phyloP scores from a whole-genome alignment of 2,888 invertebrate genomes.

The Silvanus unidentatus region DNA sequence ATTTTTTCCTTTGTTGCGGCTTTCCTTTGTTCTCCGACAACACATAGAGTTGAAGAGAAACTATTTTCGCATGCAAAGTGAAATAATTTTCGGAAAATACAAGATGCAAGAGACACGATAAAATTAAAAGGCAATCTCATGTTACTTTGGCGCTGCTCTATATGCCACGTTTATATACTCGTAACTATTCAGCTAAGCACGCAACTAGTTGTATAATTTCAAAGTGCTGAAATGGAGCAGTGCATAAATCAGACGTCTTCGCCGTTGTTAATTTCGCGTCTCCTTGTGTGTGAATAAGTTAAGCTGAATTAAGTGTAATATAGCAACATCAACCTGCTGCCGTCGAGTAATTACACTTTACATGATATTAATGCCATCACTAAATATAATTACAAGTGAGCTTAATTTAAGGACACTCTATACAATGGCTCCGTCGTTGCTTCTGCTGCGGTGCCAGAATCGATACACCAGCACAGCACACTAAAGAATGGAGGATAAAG shows the following conservation, averaged over 20 bases:
- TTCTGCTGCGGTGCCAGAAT: too few relatives aligned
- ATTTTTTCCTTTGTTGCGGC: too few relatives aligned
- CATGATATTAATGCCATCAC: slow-evolving; percentile 23
- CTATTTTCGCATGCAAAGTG: too few relatives aligned
- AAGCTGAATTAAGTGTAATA: slow-evolving; percentile 23
- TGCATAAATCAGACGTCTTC: slow-evolving; percentile 31
- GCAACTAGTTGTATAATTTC: slow-evolving; percentile 18
- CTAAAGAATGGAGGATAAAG: too few relatives aligned
- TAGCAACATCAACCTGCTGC: slow-evolving; percentile 21
- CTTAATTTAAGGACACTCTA: neutral
- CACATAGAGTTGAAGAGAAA: too few relatives aligned
- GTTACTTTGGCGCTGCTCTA: too few relatives aligned
- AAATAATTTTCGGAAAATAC: too few relatives aligned
- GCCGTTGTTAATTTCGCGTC: slow-evolving; percentile 32
- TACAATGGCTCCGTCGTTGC: too few relatives aligned
- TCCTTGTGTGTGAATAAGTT: slow-evolving; percentile 28
- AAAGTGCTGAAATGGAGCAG: slow-evolving; percentile 21
- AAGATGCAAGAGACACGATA: too few relatives aligned
- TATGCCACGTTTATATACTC: neutral
- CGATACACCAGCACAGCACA: too few relatives aligned
- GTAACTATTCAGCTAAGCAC: neutral
- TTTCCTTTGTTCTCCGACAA: too few relatives aligned
- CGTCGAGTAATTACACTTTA: slow-evolving; percentile 23
- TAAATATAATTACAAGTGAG: slow-evolving; percentile 13
- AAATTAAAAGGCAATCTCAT: too few relatives aligned